Percentiles rank a stretch among this genome's conserved stretches.
These are phyloP conservation scores for Argyrosomus japonicus DNA, from an alignment of 2,113 vertebrate genomes.

Conservation along the genomic window DNA sequence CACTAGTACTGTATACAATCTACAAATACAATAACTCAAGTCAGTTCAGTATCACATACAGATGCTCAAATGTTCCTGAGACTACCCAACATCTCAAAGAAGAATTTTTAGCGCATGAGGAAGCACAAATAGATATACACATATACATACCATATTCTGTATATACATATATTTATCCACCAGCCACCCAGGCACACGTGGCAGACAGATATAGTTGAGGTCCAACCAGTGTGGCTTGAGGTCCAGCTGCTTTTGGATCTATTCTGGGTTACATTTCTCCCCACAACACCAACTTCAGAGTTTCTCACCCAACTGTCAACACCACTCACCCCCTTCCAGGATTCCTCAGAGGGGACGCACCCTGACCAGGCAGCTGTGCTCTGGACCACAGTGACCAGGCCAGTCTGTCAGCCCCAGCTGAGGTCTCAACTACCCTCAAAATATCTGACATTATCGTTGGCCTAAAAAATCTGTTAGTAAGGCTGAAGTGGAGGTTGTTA, in stretches of 20 bases:
- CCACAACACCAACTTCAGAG: slow-evolving; percentile 63
- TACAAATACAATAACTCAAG: neutral
- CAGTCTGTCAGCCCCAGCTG: slow-evolving; percentile 35
- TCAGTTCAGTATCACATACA: neutral
- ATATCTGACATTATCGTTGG: slow-evolving; percentile 47
- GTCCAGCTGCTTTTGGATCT: slow-evolving; percentile 57
- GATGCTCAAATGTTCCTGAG: neutral
- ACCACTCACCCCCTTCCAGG: slow-evolving; percentile 52
- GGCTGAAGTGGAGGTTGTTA: slow-evolving; percentile 11
- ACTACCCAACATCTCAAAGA: neutral
- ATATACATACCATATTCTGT: slow-evolving; percentile 4
- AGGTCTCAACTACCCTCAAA: slow-evolving; percentile 50
- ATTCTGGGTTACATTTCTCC: slow-evolving; percentile 66
- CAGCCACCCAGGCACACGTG: slow-evolving; percentile 61
- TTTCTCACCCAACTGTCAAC: slow-evolving; percentile 70
- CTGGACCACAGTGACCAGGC: slow-evolving; percentile 65
- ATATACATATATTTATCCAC: slow-evolving; percentile 34
- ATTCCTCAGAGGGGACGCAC: slow-evolving; percentile 66
- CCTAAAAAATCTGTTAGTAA: slow-evolving; percentile 9
- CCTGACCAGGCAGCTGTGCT: slow-evolving; percentile 47
- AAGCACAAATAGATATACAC: slow-evolving; percentile 2
- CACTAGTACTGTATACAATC: neutral
- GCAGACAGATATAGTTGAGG: slow-evolving; percentile 69
- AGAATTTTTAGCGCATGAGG: neutral
- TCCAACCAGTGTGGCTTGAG: slow-evolving; percentile 64